Evolutionary conservation across 2,113 vertebrate species (phyloP), one percentile per base, ranked within the genome.

Genomic region (Numenius arquata): DNA sequence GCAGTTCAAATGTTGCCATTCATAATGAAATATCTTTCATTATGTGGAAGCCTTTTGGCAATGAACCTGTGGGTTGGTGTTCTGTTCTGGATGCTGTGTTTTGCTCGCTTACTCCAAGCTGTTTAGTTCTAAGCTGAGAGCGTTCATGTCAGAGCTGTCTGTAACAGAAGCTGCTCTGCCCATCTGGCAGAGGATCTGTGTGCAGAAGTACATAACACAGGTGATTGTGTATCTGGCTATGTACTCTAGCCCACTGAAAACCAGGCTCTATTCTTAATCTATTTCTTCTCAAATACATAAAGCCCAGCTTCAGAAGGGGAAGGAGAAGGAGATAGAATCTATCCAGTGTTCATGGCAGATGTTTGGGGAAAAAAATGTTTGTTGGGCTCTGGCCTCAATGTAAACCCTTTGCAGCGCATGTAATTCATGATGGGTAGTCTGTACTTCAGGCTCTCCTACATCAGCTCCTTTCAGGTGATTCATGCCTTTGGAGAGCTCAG

Each of bases 401-500:
- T 82, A 73, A 91, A 67, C 34, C 59, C 79, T 74, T 89, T 45
- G 40, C 68, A 68, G 50, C 8, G 3, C 63, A 16, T 70, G 43
- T 79, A 53, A 74, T 93, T 94, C 3, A 0, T 73, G 81, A 58
- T 2, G 19, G 47, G 62, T 85, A 88, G 70, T 81, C 77, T 89
- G 30, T 66, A 11, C 71, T 85, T 75, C 63, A 77, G 6, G 53
- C 50, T 92, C 58, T 84, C 81, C 66, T 80, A 40, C 41, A 12
- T 70, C 83, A 88, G 18, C 67, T 95, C 38, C 61, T 72, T 93
- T 63, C 74, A 83, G 71, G 75, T 93, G 66, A 89, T n/a, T 90
- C 58, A 40, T 3, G 8, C 30, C 45, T 80, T 84, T 61, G 71
- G 73, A 88, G 70, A 91, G n/a, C 3, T 5, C 66, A 63, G 58